phyloP scores from a whole-genome alignment of 2,113 vertebrate genomes.

The Solea senegalensis region DNA sequence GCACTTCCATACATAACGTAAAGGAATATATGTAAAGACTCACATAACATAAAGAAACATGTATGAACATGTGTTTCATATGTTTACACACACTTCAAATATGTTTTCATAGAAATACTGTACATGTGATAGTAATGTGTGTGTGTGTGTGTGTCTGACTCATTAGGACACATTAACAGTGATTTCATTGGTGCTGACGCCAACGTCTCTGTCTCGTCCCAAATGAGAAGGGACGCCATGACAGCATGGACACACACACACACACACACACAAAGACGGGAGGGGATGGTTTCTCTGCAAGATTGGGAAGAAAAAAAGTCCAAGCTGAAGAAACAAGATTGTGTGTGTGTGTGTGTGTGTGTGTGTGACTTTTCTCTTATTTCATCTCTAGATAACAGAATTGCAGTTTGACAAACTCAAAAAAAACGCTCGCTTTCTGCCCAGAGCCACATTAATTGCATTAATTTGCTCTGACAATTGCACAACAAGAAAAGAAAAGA shows the following conservation, averaged over 20 bases:
- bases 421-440: conserved; percentile 71
- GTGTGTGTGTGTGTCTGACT: conserved; percentile 41
- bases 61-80: too few relatives aligned
- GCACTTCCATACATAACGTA: too few relatives aligned
- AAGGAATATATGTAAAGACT: too few relatives aligned
- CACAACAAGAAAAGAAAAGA: conserved; percentile 74
- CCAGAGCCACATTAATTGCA: conserved; percentile 81
- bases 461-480: conserved; percentile 81
- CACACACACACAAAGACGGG: not conserved
- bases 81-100: too few relatives aligned
- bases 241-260: conserved; percentile 45
- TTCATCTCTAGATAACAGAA: conserved; percentile 83
- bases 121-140: not conserved
- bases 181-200: conserved; percentile 69
- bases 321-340: conserved; percentile 68
- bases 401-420: conserved; percentile 81
- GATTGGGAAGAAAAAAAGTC: conserved; percentile 33
- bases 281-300: conserved; percentile 44
- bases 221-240: conserved; percentile 56
- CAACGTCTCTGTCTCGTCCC: conserved; percentile 62
- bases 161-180: conserved; percentile 74
- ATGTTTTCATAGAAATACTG: too few relatives aligned
- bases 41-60: too few relatives aligned
- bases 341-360: conserved; percentile 27
- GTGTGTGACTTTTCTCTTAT: conserved; percentile 47